Evolutionary conservation across 2,797 vertebrate species (phyloP).

Genomic region (Bryconaethiops microstoma): DNA sequence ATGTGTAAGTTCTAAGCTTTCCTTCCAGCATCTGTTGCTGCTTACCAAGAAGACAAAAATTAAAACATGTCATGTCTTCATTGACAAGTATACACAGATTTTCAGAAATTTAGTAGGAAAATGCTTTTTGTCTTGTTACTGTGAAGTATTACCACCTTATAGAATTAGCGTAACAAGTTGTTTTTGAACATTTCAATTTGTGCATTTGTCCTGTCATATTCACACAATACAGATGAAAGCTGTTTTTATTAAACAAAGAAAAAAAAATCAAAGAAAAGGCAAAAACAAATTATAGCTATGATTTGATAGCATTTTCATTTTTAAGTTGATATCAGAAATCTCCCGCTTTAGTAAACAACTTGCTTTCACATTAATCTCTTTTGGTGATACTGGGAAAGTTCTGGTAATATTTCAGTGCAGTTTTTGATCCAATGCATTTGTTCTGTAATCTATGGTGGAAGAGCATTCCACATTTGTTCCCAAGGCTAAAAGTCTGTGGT

Average conservation of each 20-base stretch:
- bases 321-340: neutral
- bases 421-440: conserved; percentile 47
- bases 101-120: neutral
- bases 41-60: conserved; percentile 45
- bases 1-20: conserved; percentile 63
- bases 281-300: neutral
- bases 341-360: neutral
- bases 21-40: conserved; percentile 61
- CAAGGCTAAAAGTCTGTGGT: conserved; percentile 65
- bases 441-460: conserved; percentile 42
- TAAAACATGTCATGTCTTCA: conserved; percentile 50
- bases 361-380: neutral
- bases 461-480: conserved; percentile 56
- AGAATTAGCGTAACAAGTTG: neutral
- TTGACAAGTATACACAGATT: conserved; percentile 56
- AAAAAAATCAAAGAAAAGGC: neutral
- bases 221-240: neutral
- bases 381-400: neutral
- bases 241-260: too few relatives aligned
- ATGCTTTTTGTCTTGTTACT: neutral
- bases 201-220: neutral
- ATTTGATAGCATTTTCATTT: neutral
- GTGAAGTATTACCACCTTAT: neutral
- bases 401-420: neutral
- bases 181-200: neutral